Conservation (phyloP, 1,140 invertebrate species). For the Hypothenemus hampei region DNA sequence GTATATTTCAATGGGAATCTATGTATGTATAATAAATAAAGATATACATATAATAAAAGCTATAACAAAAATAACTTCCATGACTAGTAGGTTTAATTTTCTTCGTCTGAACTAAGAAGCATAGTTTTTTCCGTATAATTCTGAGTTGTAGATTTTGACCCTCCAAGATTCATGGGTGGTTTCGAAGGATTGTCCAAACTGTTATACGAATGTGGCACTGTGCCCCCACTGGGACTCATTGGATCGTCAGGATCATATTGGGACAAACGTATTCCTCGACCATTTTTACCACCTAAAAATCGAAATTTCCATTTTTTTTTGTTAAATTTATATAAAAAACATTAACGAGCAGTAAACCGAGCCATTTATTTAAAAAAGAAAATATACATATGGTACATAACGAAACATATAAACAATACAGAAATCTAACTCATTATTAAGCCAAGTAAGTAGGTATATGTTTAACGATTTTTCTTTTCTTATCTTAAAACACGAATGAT, state of each 20-base stretch:
- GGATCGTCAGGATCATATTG: conserved; percentile 66
- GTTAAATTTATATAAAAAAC: conserved; percentile 9
- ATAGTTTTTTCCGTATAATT: conserved; percentile 96
- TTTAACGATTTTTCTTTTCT: no score
- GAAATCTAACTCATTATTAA: no score
- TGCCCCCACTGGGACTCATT: conserved; percentile 40
- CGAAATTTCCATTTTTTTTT: neutral
- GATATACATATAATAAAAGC: conserved; percentile 5
- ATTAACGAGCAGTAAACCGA: conserved; percentile 31
- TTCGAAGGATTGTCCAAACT: conserved; percentile 45
- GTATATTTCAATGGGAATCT: conserved; percentile 3
- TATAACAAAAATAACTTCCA: conserved; percentile 2
- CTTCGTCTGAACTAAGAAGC: conserved; percentile 92
- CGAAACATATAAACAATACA: no score
- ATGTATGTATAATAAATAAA: conserved; percentile 10
- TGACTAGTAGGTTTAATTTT: conserved; percentile 69
- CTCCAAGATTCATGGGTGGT: conserved; percentile 54
- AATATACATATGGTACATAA: no score
- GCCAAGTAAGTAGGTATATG: no score
- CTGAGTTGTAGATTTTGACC: conserved; percentile 66
- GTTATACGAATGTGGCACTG: conserved; percentile 39
- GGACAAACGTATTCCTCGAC: conserved; percentile 59
- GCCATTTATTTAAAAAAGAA: conserved; percentile 36
- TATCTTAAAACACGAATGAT: no score
- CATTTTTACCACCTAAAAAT: conserved; percentile 54